phyloP scores from a whole-genome alignment of 1,140 invertebrate genomes.

The Panulirus ornatus region DNA sequence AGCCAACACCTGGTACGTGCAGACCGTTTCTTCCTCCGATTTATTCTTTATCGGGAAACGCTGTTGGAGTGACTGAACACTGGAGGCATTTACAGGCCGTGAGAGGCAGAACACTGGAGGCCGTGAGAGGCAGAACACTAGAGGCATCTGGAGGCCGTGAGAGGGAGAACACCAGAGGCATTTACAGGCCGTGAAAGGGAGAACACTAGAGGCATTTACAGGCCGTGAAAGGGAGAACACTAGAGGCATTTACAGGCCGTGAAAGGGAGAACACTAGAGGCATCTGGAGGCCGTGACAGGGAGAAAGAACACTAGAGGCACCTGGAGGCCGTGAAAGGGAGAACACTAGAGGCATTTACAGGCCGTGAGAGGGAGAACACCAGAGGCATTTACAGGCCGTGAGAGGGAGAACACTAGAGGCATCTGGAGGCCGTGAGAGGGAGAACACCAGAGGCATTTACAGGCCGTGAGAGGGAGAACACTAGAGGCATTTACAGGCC shows the following conservation, averaged over 20 bases:
- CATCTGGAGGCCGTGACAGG: background rate
- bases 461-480: background rate
- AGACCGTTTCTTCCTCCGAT: no score
- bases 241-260: background rate
- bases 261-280: background rate
- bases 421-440: background rate
- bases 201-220: background rate
- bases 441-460: background rate
- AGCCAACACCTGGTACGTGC: no score
- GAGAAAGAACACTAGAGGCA: background rate
- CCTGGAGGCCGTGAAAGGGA: background rate
- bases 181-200: background rate
- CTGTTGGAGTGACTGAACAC: background rate
- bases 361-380: background rate
- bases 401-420: background rate
- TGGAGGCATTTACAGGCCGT: background rate
- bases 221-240: background rate
- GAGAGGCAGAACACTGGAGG: background rate
- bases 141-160: background rate
- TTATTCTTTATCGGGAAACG: no score
- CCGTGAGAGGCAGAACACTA: background rate
- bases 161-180: background rate
- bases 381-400: background rate
- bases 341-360: background rate
- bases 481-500: no score